Base-by-base conservation (phyloP, 92 coral and sea anemone species). In the Bergia puertoricense region DNA sequence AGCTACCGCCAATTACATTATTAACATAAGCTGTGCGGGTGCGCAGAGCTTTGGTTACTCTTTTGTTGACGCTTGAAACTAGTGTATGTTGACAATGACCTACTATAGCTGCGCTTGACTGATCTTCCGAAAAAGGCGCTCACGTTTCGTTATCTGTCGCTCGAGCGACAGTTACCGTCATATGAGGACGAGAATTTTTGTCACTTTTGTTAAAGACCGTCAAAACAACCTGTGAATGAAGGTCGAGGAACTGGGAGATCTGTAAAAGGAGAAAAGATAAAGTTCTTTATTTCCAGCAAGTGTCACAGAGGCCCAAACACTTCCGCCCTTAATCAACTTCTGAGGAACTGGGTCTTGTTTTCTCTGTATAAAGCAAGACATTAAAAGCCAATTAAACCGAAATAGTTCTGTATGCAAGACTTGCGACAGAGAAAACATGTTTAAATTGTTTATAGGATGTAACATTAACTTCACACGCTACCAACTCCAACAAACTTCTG, bases 281-380 rank as follows among this genome's bases (percentile, higher is more conserved):
- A 82, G 80, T 50, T 50, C 57, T 79, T 89, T 92, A 57, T 78
- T 62, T 89, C 81, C 80, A 7, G 74, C 74, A 65, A 89, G 77
- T 6, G 86, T 87, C 20, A 92, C 71, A 6, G 90, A 90, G 67
- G 75, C 94, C 90, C 94, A 92, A 30, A 89, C 5, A 72, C 84
- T 78, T 80, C 89, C 91, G 73, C 86, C 88, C 30, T 30, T 30
- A 30, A 30, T 30, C 30, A 30, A 30, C 30, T 30, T 30, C 30
- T 30, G 30, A 30, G 30, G 30, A 30, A 30, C 30, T 30, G 30
- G 30, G 30, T 30, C 30, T 30, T 30, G 30, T 30, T 30, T 30
- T 30, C 30, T 30, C 30, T 30, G 30, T 30, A 30, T 30, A 30
- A 30, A 30, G 30, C 30, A 30, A 30, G 30, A 30, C 30, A 30